These are phyloP conservation scores for Drosophila paucipuncta DNA, from an alignment of 2,888 invertebrate genomes.

Conservation along the genomic window DNA sequence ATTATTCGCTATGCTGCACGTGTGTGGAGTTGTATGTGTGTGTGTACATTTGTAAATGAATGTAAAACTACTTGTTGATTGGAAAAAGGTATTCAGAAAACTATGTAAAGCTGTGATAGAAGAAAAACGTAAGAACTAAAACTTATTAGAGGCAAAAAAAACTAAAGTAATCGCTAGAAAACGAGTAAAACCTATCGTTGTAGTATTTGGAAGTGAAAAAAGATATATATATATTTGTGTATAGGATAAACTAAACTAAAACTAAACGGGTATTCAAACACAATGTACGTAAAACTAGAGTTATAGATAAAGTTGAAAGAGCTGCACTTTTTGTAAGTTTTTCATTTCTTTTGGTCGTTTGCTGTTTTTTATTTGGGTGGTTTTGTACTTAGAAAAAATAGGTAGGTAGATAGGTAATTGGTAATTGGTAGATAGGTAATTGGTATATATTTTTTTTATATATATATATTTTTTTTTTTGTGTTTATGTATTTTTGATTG, in stretches of 20 bases:
- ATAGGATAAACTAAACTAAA: constrained; percentile 47
- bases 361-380: constrained; percentile 18
- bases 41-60: constrained; percentile 3
- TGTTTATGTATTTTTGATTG: constrained; percentile 35
- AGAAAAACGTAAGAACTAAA: constrained; percentile 18
- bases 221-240: constrained; percentile 11
- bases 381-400: constrained; percentile 19
- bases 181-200: constrained; percentile 16
- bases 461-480: constrained; percentile 15
- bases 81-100: constrained; percentile 25
- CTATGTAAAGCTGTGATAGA: constrained; percentile 13
- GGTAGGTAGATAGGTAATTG: constrained; percentile 17
- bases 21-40: constrained; percentile 4
- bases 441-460: constrained; percentile 8
- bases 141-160: constrained; percentile 11
- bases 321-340: constrained; percentile 36
- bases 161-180: constrained; percentile 20
- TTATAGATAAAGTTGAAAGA: constrained; percentile 26
- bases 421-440: constrained; percentile 20
- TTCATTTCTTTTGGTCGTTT: constrained; percentile 27
- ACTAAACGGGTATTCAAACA: constrained; percentile 40
- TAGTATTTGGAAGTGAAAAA: constrained; percentile 8
- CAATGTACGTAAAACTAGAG: constrained; percentile 47
- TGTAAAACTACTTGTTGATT: constrained; percentile 40
- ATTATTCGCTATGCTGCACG: not conserved